A percentile compares a stretch with the other conserved stretches of the same genome.
These are phyloP conservation scores for Tympanoctomys barrerae DNA, from an alignment of 2,797 vertebrate species.

Conservation along the genomic window DNA sequence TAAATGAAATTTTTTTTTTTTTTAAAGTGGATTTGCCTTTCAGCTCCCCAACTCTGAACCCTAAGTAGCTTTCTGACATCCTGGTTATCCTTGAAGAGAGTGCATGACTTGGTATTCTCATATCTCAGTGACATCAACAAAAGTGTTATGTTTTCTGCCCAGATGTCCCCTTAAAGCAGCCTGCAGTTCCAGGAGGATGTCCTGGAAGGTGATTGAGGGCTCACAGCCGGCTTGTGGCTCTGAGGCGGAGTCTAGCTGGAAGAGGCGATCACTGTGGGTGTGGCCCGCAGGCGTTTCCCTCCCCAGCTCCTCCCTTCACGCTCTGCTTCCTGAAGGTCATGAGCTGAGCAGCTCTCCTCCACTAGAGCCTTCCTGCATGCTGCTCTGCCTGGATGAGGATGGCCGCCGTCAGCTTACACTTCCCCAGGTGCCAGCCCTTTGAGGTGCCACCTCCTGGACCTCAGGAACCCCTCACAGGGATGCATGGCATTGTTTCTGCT, in stretches of 20 bases:
- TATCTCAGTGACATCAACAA: not conserved
- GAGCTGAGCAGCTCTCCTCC: not conserved
- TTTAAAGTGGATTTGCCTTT: not conserved
- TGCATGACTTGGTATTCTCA: not conserved
- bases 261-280: not conserved
- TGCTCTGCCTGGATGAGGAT: not conserved
- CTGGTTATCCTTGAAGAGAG: not conserved
- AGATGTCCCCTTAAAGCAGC: not conserved
- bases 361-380: not conserved
- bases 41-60: not conserved
- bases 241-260: not conserved
- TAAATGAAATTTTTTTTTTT: not conserved
- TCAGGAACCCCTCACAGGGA: not conserved
- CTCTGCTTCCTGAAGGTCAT: not conserved
- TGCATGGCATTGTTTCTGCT: not conserved
- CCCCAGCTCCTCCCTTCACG: not conserved
- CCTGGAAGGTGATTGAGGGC: not conserved
- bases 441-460: not conserved
- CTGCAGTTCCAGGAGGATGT: not conserved
- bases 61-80: not conserved
- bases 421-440: not conserved
- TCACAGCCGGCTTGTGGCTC: not conserved
- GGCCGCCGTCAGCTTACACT: accelerated
- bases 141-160: not conserved
- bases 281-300: not conserved